Evolutionary conservation across 64 coral and sea anemone genomes (phyloP).

Genomic region (Cladopsammia gracilis): DNA sequence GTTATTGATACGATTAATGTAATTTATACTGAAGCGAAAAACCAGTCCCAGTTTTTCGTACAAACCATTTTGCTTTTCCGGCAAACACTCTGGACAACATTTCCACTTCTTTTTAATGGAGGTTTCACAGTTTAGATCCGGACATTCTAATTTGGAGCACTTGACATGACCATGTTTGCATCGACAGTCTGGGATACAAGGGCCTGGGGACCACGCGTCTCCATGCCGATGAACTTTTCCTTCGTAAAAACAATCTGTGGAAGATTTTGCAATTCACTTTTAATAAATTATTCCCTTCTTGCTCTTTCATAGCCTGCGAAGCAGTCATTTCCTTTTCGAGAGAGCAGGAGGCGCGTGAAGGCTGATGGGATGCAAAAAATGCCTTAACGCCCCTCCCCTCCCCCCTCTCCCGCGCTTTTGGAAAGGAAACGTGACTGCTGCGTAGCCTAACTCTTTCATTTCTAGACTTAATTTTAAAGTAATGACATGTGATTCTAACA

Average conservation of each 20-base stretch:
- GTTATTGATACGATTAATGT: not conserved
- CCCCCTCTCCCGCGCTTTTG: too few relatives aligned
- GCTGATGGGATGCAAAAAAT: too few relatives aligned
- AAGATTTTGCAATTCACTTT: not conserved
- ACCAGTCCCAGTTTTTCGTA: not conserved
- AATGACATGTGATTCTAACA: too few relatives aligned
- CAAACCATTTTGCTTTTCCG: conserved; percentile 60
- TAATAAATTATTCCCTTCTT: too few relatives aligned
- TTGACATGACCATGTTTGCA: conserved; percentile 87
- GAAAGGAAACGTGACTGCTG: too few relatives aligned
- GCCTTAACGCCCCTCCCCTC: too few relatives aligned
- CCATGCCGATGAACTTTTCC: conserved; percentile 76
- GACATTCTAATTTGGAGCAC: conserved; percentile 95
- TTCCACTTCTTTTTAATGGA: conserved; percentile 89
- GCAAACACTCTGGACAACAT: conserved; percentile 94
- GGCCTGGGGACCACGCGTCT: conserved; percentile 94
- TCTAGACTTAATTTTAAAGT: too few relatives aligned
- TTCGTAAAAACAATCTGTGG: conserved; percentile 76
- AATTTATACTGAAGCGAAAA: not conserved
- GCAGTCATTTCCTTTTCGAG: too few relatives aligned
- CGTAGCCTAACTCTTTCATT: too few relatives aligned
- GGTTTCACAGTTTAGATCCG: conserved; percentile 95
- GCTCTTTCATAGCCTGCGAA: too few relatives aligned
- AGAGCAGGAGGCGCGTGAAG: too few relatives aligned
- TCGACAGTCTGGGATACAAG: conserved; percentile 95